A percentile compares a stretch with the other conserved stretches of the same genome.
Evolutionary conservation across 2,888 invertebrate genomes (phyloP).

Genomic region (Sclerodermus sp.): DNA sequence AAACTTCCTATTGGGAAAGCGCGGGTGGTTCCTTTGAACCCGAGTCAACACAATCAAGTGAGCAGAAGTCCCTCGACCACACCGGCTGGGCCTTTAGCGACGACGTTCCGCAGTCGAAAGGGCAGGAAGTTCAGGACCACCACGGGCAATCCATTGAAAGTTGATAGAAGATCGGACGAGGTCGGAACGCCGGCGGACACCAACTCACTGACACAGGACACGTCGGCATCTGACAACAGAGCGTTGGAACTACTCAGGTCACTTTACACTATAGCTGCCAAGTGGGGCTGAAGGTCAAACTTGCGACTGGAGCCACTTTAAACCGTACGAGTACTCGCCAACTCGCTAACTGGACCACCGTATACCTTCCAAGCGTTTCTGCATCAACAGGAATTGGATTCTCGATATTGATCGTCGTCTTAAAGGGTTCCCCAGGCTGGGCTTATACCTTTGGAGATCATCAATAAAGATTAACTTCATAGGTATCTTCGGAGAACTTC

Average conservation of each 20-base stretch:
- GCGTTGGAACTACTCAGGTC: conserved; percentile 82
- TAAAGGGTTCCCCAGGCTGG: too few relatives aligned
- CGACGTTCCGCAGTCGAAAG: conserved; percentile 45
- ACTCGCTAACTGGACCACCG: too few relatives aligned
- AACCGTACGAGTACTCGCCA: neutral
- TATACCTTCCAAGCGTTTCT: too few relatives aligned
- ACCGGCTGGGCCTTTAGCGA: conserved; percentile 36
- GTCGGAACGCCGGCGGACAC: too few relatives aligned
- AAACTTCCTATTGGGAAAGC: conserved; percentile 37
- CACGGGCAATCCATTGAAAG: conserved; percentile 42
- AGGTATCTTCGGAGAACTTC: too few relatives aligned
- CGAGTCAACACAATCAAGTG: conserved; percentile 14
- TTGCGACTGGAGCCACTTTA: neutral
- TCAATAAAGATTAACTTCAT: too few relatives aligned
- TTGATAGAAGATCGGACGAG: conserved; percentile 44
- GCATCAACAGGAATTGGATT: too few relatives aligned
- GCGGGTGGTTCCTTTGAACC: conserved; percentile 1
- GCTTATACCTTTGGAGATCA: too few relatives aligned
- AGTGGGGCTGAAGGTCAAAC: conserved; percentile 66
- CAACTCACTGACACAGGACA: conserved; percentile 47
- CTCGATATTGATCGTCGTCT: too few relatives aligned
- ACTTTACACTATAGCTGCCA: conserved; percentile 80
- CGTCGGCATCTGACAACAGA: conserved; percentile 69
- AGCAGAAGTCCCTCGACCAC: conserved; percentile 22
- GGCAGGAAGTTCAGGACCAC: conserved; percentile 45